Evolutionary conservation across 2,113 vertebrate species (phyloP).

Genomic region (Rhea americana): DNA sequence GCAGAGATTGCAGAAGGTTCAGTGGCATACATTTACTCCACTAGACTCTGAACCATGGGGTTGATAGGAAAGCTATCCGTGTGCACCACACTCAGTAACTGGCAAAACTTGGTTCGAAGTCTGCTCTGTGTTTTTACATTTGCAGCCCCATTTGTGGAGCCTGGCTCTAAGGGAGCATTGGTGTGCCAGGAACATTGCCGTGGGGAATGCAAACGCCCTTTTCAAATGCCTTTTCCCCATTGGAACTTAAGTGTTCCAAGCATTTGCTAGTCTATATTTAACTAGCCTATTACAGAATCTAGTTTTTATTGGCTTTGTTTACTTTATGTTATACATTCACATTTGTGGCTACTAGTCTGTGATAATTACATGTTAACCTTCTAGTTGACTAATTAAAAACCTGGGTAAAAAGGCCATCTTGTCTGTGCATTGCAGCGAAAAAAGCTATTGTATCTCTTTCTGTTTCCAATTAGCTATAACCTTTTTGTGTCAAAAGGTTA

Average conservation of each 20-base stretch:
- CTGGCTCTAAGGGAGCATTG: background rate
- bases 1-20: too few relatives aligned
- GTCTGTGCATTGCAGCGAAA: background rate
- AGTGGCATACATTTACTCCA: background rate
- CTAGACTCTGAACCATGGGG: background rate
- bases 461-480: background rate
- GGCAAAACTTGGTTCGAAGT: background rate
- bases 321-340: background rate
- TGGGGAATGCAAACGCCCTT: constrained; percentile 1
- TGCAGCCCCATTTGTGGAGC: constrained; percentile 16
- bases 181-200: constrained; percentile 24
- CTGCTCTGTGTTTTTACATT: constrained; percentile 31
- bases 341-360: background rate
- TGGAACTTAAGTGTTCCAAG: background rate
- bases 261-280: constrained; percentile 50
- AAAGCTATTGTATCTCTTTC: background rate
- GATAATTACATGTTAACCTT: background rate
- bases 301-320: background rate
- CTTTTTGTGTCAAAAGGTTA: background rate
- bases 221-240: constrained; percentile 48
- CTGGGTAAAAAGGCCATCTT: background rate
- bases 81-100: background rate
- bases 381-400: background rate
- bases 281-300: background rate
- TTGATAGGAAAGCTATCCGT: background rate